Evolutionary conservation across 2,888 invertebrate genomes (phyloP).

Genomic region (Tinea trinotella): DNA sequence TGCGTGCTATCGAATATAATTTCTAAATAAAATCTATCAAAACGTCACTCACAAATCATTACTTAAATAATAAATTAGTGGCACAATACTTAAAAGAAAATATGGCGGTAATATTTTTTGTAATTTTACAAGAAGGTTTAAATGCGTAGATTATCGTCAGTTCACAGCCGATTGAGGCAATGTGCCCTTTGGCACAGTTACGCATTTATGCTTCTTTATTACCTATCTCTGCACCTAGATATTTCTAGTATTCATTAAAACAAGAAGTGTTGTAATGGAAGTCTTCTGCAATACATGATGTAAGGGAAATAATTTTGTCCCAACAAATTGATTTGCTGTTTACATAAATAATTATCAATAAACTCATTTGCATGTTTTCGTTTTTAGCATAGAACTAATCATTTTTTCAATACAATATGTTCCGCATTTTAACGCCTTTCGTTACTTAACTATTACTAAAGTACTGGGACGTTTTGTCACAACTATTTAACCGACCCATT

Average conservation of each 20-base stretch:
- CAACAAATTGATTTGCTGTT: background rate
- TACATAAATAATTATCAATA: background rate
- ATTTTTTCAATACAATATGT: constrained; percentile 26
- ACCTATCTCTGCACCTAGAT: background rate
- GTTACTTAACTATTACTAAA: too few species aligned
- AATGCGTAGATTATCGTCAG: background rate
- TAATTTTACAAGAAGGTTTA: too few species aligned
- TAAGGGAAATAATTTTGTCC: background rate
- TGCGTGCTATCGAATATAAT: too few species aligned
- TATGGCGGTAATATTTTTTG: too few species aligned
- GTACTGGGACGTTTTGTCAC: too few species aligned
- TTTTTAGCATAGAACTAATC: constrained; percentile 58
- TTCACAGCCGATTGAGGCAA: constrained; percentile 1
- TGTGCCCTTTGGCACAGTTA: constrained; percentile 16
- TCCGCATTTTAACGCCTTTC: constrained; percentile 43
- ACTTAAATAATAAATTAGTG: too few species aligned
- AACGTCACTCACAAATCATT: background rate
- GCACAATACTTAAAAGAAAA: too few species aligned
- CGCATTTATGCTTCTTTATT: background rate
- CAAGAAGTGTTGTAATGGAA: constrained; percentile 4
- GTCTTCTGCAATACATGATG: constrained; percentile 10
- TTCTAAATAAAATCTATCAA: too few species aligned
- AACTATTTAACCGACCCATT: too few species aligned
- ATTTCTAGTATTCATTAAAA: constrained; percentile 14
- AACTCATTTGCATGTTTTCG: constrained; percentile 50